Evolutionary conservation across 2,888 invertebrate species (phyloP).

Genomic region (Drosophila stalkeri): DNA sequence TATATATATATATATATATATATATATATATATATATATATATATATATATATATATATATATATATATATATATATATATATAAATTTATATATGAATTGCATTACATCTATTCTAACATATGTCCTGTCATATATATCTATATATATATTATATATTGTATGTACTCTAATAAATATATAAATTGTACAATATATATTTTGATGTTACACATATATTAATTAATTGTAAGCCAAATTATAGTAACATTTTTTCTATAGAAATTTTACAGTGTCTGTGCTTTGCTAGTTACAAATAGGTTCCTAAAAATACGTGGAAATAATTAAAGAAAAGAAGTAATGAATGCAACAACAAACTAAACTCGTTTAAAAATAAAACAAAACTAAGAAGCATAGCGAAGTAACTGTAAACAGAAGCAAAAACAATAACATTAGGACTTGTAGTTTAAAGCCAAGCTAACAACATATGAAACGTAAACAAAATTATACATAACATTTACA

Average conservation of each 20-base stretch:
- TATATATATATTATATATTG: conserved; percentile 6
- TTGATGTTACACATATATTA: conserved; percentile 75
- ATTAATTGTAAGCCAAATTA: conserved; percentile 74
- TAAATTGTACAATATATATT: conserved; percentile 50
- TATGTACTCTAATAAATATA: conserved; percentile 9
- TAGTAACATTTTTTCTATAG: conserved; percentile 71
- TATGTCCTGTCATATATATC: no score
- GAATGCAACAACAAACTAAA: conserved; percentile 14
- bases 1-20: conserved; percentile 19
- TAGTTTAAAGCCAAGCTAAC: conserved; percentile 76
- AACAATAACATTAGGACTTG: conserved; percentile 65
- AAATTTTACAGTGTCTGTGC: conserved; percentile 66
- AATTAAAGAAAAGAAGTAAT: conserved; percentile 9
- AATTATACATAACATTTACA: conserved; percentile 44
- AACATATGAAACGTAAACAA: conserved; percentile 55
- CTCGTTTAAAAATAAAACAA: conserved; percentile 24
- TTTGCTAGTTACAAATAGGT: conserved; percentile 78
- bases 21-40: no score
- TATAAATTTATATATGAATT: no score
- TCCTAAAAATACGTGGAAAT: conserved; percentile 61
- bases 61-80: no score
- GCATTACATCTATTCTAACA: no score
- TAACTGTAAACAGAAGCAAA: conserved; percentile 49
- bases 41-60: conserved; percentile 12
- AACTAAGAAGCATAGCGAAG: conserved; percentile 33